Conservation (phyloP, 2,888 invertebrate species). For the Stenchaetothrips biformis region DNA sequence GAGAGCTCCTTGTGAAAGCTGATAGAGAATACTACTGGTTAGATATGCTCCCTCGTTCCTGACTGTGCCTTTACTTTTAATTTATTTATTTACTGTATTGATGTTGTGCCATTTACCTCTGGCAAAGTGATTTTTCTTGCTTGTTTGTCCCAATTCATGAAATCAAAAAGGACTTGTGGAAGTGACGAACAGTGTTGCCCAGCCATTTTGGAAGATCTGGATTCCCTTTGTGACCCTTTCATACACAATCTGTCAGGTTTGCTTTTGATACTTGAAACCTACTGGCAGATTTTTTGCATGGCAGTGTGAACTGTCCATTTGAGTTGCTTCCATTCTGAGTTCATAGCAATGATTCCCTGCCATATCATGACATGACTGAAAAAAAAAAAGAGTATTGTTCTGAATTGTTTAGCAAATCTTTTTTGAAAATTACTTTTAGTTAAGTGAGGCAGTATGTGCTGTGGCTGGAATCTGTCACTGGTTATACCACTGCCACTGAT, state of each 20-base stretch:
- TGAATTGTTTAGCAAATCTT: background rate
- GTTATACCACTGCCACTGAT: background rate
- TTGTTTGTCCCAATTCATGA: background rate
- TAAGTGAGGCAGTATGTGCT: too few relatives aligned
- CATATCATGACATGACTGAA: background rate
- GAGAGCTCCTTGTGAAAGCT: background rate
- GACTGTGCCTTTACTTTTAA: constrained; percentile 21
- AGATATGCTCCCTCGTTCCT: constrained; percentile 6
- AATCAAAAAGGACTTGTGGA: background rate
- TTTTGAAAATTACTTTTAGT: background rate
- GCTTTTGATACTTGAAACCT: background rate
- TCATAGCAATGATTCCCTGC: background rate
- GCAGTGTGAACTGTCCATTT: background rate
- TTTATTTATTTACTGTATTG: constrained; percentile 9
- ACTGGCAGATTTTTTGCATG: background rate
- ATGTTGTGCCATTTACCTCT: constrained; percentile 1
- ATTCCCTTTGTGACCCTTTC: background rate
- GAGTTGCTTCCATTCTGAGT: background rate
- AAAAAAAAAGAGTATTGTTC: background rate
- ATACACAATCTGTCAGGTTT: background rate
- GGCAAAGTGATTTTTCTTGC: background rate
- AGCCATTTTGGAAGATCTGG: background rate
- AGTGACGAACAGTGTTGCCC: background rate
- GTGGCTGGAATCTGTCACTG: background rate
- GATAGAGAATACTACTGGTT: background rate